Evolutionary conservation across 2,113 vertebrate species (phyloP).

Genomic region (Xerus inauris): DNA sequence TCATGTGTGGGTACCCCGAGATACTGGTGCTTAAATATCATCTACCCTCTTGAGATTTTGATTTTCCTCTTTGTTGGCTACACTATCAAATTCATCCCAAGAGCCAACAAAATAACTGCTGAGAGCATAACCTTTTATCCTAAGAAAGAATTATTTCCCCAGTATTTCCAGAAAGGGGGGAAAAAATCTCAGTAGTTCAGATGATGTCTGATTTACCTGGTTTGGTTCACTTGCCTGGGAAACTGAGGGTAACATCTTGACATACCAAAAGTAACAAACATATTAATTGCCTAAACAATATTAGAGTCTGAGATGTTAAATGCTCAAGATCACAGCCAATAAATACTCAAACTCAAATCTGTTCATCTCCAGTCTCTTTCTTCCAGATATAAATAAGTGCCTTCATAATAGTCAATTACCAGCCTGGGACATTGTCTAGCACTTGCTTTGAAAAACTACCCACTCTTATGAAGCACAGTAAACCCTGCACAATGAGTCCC

Average conservation of each 20-base stretch:
- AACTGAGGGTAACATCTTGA: background rate
- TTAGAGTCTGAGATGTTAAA: background rate
- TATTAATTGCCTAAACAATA: background rate
- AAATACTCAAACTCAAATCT: background rate
- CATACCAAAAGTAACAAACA: background rate
- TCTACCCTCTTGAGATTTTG: background rate
- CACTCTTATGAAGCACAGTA: background rate
- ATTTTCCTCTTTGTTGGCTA: background rate
- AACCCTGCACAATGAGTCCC: background rate
- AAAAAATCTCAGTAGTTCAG: background rate
- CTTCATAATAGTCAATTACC: background rate
- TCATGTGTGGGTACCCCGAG: background rate
- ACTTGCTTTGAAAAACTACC: background rate
- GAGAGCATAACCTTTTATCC: background rate
- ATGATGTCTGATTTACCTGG: background rate
- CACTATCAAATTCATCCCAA: background rate
- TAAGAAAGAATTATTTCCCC: background rate
- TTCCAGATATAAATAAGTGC: constrained; percentile 31
- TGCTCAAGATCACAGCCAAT: background rate
- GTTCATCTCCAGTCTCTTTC: background rate
- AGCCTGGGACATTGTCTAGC: background rate
- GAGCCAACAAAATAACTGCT: background rate
- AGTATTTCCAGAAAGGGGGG: background rate
- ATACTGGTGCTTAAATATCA: background rate
- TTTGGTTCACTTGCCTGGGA: background rate